These are phyloP conservation scores for Climacteris rufus DNA, from an alignment of 2,113 vertebrate genomes.

Conservation along the genomic window DNA sequence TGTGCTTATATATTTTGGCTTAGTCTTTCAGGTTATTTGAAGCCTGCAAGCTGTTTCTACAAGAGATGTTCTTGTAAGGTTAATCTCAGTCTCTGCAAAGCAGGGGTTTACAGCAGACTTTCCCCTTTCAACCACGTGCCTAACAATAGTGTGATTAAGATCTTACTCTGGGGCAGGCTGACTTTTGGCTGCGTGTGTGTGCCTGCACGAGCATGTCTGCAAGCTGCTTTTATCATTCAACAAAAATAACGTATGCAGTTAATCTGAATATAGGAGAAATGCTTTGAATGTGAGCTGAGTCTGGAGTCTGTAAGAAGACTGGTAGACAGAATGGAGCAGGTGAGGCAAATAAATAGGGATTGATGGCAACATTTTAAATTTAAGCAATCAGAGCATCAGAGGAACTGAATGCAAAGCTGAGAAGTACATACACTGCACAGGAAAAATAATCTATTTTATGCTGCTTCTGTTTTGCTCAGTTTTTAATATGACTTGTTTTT, in stretches of 20 bases:
- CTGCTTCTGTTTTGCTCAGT: background rate
- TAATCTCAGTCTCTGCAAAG: background rate
- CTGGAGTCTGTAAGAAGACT: background rate
- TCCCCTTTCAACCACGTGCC: background rate
- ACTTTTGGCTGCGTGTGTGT: conserved; percentile 6
- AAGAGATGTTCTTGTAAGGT: background rate
- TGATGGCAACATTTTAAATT: background rate
- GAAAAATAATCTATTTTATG: background rate
- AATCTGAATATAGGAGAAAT: background rate
- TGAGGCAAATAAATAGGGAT: background rate
- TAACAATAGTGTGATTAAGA: conserved; percentile 31
- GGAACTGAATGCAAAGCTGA: background rate
- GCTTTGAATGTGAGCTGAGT: background rate
- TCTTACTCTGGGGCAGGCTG: conserved; percentile 32
- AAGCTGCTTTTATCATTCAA: background rate
- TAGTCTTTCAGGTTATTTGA: background rate
- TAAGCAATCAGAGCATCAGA: background rate
- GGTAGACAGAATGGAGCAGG: background rate
- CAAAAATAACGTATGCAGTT: background rate
- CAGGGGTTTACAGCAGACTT: conserved; percentile 31
- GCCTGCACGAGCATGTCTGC: background rate
- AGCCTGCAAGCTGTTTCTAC: background rate
- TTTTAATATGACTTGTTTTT: background rate
- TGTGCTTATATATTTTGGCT: background rate
- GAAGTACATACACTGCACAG: background rate